phyloP scores from a whole-genome alignment of 2,888 invertebrate species.

The Amphipoea lucens region DNA sequence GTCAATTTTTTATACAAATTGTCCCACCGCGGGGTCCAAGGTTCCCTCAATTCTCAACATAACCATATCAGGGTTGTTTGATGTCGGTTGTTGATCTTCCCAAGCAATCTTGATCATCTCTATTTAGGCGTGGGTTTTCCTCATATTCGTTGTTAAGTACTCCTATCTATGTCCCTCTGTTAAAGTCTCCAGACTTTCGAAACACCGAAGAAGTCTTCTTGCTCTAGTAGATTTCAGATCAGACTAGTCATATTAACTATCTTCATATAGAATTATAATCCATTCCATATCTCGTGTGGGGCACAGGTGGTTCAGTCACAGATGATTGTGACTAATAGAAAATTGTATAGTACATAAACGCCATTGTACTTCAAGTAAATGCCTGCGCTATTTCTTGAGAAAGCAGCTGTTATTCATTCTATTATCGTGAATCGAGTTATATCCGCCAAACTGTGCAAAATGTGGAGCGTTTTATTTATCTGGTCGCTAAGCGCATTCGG shows the following conservation, averaged over 20 bases:
- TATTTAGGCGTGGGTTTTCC: neutral
- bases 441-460: slow-evolving; percentile 71
- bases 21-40: neutral
- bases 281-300: neutral
- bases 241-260: neutral
- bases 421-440: slow-evolving; percentile 72
- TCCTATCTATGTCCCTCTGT: neutral
- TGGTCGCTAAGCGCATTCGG: slow-evolving; percentile 81
- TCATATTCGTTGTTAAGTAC: no score
- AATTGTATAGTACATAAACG: slow-evolving; percentile 29
- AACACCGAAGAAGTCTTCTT: neutral
- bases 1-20: neutral
- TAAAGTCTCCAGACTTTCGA: neutral
- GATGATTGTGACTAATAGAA: neutral
- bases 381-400: slow-evolving; percentile 29
- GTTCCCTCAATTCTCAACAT: neutral
- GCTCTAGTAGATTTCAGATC: neutral
- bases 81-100: neutral
- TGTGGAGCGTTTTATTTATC: slow-evolving; percentile 80
- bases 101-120: neutral
- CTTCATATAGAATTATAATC: neutral
- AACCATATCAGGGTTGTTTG: neutral
- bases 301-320: slow-evolving; percentile 1
- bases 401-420: slow-evolving; percentile 69
- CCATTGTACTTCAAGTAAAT: slow-evolving; percentile 37